These are phyloP conservation scores for Diploptera punctata DNA, from an alignment of 2,888 invertebrate genomes.

Conservation along the genomic window DNA sequence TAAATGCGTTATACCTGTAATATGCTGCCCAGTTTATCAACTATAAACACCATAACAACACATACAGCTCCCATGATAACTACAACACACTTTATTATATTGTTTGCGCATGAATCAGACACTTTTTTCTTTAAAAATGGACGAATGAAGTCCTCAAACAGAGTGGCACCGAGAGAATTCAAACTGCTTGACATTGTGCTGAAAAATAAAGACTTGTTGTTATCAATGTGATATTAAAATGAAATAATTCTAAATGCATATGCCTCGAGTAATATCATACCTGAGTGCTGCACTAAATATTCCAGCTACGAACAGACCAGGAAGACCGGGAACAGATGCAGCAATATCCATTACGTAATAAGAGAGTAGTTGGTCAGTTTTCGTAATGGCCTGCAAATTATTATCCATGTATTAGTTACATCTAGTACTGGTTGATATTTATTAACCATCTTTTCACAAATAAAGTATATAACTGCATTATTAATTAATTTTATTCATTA, in stretches of 20 bases:
- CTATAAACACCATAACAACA: constrained; percentile 53
- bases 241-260: no score
- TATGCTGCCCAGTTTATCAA: constrained; percentile 45
- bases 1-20: constrained; percentile 45
- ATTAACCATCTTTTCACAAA: no score
- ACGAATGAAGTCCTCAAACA: constrained; percentile 70
- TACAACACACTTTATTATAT: constrained; percentile 59
- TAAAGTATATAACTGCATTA: no score
- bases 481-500: no score
- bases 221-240: no score
- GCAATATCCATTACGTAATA: constrained; percentile 75
- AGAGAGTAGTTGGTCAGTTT: constrained; percentile 65
- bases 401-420: background rate
- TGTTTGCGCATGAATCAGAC: constrained; percentile 61
- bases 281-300: constrained; percentile 76
- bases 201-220: constrained; percentile 29
- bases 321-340: constrained; percentile 68
- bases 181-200: constrained; percentile 70
- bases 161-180: constrained; percentile 67
- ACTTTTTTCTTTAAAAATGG: constrained; percentile 58
- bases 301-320: constrained; percentile 77
- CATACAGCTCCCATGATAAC: constrained; percentile 60
- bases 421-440: no score
- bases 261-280: no score
- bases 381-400: constrained; percentile 15